Evolutionary conservation across 2,113 vertebrate species (phyloP).

Genomic region (Catharus minimus): DNA sequence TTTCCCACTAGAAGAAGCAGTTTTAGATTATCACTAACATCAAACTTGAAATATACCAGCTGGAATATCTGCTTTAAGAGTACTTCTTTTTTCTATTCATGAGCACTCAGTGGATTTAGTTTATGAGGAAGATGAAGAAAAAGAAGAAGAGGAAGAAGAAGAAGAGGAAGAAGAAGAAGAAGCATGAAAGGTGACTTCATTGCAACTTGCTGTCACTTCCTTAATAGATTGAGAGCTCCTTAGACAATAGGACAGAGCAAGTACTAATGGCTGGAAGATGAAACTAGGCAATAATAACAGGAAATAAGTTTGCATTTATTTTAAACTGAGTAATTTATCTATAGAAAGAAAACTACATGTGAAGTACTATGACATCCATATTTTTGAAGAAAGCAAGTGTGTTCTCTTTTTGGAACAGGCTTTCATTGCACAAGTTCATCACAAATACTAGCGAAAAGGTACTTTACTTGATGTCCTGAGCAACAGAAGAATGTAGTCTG

Average conservation of each 20-base stretch:
- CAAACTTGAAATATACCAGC: background rate
- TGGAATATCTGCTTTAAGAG: background rate
- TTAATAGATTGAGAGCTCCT: background rate
- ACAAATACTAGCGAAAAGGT: background rate
- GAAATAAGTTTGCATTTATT: background rate
- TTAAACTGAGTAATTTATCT: background rate
- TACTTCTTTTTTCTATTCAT: background rate
- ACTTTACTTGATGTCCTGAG: background rate
- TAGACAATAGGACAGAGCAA: background rate
- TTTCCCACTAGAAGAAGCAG: background rate
- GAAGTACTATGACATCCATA: background rate
- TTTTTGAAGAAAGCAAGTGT: background rate
- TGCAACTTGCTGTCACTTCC: rapidly evolving
- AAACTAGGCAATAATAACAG: background rate
- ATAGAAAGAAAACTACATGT: background rate
- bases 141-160: background rate
- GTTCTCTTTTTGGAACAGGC: background rate
- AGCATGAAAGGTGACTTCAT: background rate
- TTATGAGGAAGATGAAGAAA: background rate
- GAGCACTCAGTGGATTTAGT: background rate
- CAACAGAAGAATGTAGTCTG: background rate
- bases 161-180: background rate
- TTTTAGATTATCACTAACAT: background rate
- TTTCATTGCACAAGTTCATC: background rate
- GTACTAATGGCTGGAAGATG: background rate